Evolutionary conservation across 1,140 invertebrate species (phyloP).

Genomic region (Camponotus floridanus): DNA sequence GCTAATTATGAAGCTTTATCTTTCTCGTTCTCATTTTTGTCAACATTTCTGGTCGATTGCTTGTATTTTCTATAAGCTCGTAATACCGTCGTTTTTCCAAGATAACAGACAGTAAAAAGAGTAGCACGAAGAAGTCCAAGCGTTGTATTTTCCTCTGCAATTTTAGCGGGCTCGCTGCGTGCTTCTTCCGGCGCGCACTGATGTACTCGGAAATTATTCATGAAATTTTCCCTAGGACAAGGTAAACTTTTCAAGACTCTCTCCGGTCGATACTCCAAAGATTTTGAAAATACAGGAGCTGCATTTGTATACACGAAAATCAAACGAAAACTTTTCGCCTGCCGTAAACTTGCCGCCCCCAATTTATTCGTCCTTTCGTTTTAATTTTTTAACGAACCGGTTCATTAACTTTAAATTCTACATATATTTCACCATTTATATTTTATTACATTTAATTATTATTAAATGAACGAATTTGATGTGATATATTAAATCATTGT

Average conservation of each 20-base stretch:
- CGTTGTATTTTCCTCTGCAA: constrained; percentile 34
- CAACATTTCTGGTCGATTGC: constrained; percentile 34
- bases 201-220: constrained; percentile 62
- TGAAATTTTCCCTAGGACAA: constrained; percentile 59
- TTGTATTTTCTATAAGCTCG: constrained; percentile 35
- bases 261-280: constrained; percentile 4
- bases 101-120: constrained; percentile 32
- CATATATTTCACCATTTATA: background rate
- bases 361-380: background rate
- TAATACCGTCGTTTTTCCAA: constrained; percentile 31
- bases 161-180: background rate
- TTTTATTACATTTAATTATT: background rate
- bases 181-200: constrained; percentile 9
- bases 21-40: constrained; percentile 12
- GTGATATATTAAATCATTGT: background rate
- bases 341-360: background rate
- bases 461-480: background rate
- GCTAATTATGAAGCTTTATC: constrained; percentile 17
- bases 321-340: constrained; percentile 35
- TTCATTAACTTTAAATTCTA: background rate
- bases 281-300: constrained; percentile 35
- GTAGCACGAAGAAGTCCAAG: constrained; percentile 39
- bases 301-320: constrained; percentile 11
- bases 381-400: constrained; percentile 3
- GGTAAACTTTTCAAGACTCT: constrained; percentile 54